Base-by-base conservation (phyloP, 2,888 invertebrate genomes). In the Bugulina stolonifera region DNA sequence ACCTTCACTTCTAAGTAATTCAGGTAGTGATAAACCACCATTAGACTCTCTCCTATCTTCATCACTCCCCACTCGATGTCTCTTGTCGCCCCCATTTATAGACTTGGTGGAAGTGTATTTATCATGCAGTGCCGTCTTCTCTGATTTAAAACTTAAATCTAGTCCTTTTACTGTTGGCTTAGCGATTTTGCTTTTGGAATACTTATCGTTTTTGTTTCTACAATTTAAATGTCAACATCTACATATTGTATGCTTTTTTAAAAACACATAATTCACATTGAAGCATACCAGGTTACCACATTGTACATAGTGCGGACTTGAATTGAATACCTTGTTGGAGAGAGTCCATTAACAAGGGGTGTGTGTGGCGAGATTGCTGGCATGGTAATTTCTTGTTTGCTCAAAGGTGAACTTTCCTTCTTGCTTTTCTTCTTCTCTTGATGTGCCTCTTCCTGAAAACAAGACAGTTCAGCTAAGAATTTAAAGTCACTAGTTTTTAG, bases 101-200 rank as follows among this genome's bases (percentile, higher is more conserved):
- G 22, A 25, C n/a, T 64, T 64, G 32, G 64, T 14, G 29, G 64
- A 64, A 23, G 52, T 18, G 57, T 64, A 70, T 54, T 70, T 70
- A 52, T 70, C 70, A 54, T 70, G 70, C n/a, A 70, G 70, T 3
- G 70, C 35, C 2, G 70, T 70, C 52, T 70, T 70, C 29, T 70
- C 70, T 10, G 70, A 29, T 5, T 52, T 23, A 18, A 70, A 54
- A 27, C 52, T 32, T 29, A 70, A 54, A 23, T 70, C 70, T 70
- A 32, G 35, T 14, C 32, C 64, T 32, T 64, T 27, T 25, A 10
- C 29, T 14, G 22, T 32, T 34, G 29, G 27, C n/a, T 64, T 64
- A 10, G 32, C 27, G 18, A 22, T 27, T 64, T 64, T 64, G 29
- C 64, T 27, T 64, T 64, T 64, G 32, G 29, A 43, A 43, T 43